Percentiles rank a stretch among this genome's conserved stretches.
These are phyloP conservation scores for Oscheius sp. DNA, from an alignment of 2,888 invertebrate genomes.

Conservation along the genomic window DNA sequence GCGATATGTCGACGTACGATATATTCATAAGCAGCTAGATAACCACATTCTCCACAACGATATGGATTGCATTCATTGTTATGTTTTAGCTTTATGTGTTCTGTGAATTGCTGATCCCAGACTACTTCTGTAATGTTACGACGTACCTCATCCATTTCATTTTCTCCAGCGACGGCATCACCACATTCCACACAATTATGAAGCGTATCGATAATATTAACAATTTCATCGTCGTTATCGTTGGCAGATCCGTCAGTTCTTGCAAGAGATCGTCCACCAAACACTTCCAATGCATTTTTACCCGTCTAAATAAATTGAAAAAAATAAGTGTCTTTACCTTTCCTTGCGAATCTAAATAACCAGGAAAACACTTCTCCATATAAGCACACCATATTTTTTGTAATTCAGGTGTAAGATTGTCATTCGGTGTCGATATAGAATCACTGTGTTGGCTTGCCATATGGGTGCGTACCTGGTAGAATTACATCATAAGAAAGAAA, in stretches of 20 bases:
- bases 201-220: slow-evolving; percentile 3
- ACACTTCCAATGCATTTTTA: slow-evolving; percentile 8
- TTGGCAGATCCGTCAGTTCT: neutral
- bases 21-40: slow-evolving; percentile 11
- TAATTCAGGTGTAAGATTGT: slow-evolving; percentile 56
- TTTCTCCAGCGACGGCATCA: slow-evolving; percentile 9
- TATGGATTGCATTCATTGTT: slow-evolving; percentile 3
- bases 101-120: neutral
- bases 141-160: slow-evolving; percentile 4
- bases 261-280: slow-evolving; percentile 16
- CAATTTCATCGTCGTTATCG: neutral
- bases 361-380: slow-evolving; percentile 64
- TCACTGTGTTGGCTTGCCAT: slow-evolving; percentile 61
- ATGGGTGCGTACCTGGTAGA: slow-evolving; percentile 54
- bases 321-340: neutral
- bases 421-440: slow-evolving; percentile 48
- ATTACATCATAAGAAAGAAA: neutral
- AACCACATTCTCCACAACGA: slow-evolving; percentile 17
- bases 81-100: slow-evolving; percentile 18
- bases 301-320: neutral
- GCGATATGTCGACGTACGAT: slow-evolving; percentile 7
- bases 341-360: slow-evolving; percentile 26
- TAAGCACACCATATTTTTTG: slow-evolving; percentile 59
- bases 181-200: slow-evolving; percentile 25
- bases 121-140: neutral